Base-by-base conservation (phyloP, 2,888 invertebrate species). In the Morpho helenor region DNA sequence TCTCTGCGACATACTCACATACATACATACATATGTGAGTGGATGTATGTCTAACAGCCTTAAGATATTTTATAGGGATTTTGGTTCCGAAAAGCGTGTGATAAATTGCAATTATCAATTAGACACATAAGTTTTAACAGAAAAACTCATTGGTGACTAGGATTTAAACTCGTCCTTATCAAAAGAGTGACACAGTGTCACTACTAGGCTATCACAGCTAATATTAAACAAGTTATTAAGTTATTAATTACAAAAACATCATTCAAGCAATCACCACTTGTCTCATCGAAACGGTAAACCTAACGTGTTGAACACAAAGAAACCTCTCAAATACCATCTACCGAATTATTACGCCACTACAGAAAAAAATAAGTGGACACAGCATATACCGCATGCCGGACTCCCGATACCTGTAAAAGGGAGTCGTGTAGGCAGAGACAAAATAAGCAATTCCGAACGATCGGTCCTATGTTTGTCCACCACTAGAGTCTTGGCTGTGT, bases 371-470 rank as follows among this genome's bases (percentile, higher is more conserved):
- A 72, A 73, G 73, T 73, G 79, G 81, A 59, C 77, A 70, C 59
- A 78, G 74, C 68, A 71, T 61, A 71, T 84, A 83, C 80, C 76
- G 83, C 74, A 82, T 74, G 74, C 80, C 76, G 71, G 72, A 69
- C 77, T 75, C 47, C 46, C 39, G 9, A n/a, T 56, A 56, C 52
- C 82, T 74, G 81, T 79, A 75, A 76, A 75, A 80, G 84, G 84
- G 84, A 85, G 82, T 76, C 77, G 77, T 86, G 89, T 87, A 86
- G 84, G 86, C 84, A 80, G 84, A 84, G 85, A 89, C 88, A 90
- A 90, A 90, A 89, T 90, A 89, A 89, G 89, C 89, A 89, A 90
- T 89, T 88, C 89, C 87, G 81, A 83, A 75, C 85, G 84, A 87
- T 88, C 86, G 82, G 87, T 78, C 86, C 84, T 78, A 77, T 90